These are phyloP conservation scores for Drosophila tropicalis DNA, from an alignment of 1,140 invertebrate genomes.

Conservation along the genomic window DNA sequence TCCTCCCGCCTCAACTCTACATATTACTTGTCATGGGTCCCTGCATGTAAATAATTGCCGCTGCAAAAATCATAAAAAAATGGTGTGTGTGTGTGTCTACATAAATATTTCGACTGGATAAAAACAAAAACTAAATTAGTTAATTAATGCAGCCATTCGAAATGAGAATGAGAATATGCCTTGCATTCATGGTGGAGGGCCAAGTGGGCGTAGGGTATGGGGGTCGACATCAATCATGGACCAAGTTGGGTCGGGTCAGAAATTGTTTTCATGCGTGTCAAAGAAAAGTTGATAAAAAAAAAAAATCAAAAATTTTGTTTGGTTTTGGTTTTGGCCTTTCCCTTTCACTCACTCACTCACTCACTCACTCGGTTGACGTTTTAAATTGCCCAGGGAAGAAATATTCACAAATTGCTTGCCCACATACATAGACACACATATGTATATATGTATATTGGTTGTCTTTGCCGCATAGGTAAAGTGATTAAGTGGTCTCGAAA, in stretches of 20 bases:
- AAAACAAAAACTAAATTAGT: slow-evolving; percentile 74
- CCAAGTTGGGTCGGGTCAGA: slow-evolving; percentile 47
- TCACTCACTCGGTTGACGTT: slow-evolving; percentile 58
- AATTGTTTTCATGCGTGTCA: slow-evolving; percentile 52
- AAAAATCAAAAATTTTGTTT: slow-evolving; percentile 13
- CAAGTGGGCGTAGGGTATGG: slow-evolving; percentile 2
- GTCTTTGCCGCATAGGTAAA: slow-evolving; percentile 27
- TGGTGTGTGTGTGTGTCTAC: slow-evolving; percentile 31
- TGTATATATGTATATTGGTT: slow-evolving; percentile 29
- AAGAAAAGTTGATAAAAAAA: slow-evolving; percentile 39
- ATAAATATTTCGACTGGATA: slow-evolving; percentile 60
- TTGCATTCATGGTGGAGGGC: neutral
- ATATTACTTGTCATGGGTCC: slow-evolving; percentile 34
- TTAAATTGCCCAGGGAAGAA: slow-evolving; percentile 60
- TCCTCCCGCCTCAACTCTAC: neutral
- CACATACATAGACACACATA: slow-evolving; percentile 37
- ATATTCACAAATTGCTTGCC: slow-evolving; percentile 75
- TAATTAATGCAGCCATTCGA: slow-evolving; percentile 68
- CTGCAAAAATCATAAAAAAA: slow-evolving; percentile 33
- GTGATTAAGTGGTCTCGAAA: slow-evolving; percentile 60
- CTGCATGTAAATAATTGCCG: slow-evolving; percentile 55
- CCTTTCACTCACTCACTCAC: slow-evolving; percentile 32
- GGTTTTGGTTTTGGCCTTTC: slow-evolving; percentile 3
- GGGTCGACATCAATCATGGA: slow-evolving; percentile 72
- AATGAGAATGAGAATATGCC: slow-evolving; percentile 32